Evolutionary conservation across 2,797 vertebrate species (phyloP).

Genomic region (Tinamus major): DNA sequence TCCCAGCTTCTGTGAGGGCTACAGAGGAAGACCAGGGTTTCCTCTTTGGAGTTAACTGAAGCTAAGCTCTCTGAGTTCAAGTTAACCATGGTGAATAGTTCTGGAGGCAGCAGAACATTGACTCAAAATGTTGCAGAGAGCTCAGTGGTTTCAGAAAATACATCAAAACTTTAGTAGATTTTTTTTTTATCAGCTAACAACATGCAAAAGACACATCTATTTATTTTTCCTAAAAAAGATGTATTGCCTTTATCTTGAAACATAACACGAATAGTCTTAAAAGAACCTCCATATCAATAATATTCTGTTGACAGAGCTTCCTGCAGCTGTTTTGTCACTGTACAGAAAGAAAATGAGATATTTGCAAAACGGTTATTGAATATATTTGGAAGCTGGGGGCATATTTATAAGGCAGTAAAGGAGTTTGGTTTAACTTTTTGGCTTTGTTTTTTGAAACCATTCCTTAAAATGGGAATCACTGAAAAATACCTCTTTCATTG

Average conservation of each 20-base stretch:
- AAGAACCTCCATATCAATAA: conserved; percentile 1
- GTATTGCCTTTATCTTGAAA: conserved; percentile 34
- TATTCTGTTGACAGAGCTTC: background rate
- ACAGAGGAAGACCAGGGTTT: conserved; percentile 14
- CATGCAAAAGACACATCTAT: conserved; percentile 27
- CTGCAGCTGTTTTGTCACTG: background rate
- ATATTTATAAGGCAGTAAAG: background rate
- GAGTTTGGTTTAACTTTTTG: background rate
- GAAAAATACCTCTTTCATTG: background rate
- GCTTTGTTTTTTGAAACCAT: background rate
- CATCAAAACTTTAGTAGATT: conserved; percentile 26
- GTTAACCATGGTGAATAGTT: background rate
- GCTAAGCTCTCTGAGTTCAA: conserved; percentile 12
- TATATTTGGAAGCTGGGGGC: background rate
- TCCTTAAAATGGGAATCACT: background rate
- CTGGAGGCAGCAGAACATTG: conserved; percentile 36
- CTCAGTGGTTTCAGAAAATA: conserved; percentile 45
- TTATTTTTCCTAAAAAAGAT: conserved; percentile 43
- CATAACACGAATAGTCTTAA: conserved; percentile 9
- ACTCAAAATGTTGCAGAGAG: background rate
- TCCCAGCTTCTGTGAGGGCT: background rate
- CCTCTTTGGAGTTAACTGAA: conserved; percentile 48
- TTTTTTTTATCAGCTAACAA: conserved; percentile 34
- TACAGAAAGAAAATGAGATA: conserved; percentile 27
- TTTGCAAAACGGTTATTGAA: background rate